phyloP scores from a whole-genome alignment of 2,113 vertebrate genomes.

The Apaloderma vittatum region DNA sequence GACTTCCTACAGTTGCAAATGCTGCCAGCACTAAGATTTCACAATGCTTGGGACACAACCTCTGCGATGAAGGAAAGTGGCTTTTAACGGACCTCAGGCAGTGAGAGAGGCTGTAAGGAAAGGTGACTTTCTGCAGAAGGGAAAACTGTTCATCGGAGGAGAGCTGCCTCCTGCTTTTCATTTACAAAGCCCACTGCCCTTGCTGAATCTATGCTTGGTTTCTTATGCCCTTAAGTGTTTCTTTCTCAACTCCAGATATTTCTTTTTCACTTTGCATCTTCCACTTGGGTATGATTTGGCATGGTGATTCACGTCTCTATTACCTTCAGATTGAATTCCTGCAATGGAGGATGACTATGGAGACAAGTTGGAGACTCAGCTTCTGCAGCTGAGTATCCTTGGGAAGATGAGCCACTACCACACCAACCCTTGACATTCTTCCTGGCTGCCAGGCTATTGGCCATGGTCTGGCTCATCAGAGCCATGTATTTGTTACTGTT shows the following conservation, averaged over 20 bases:
- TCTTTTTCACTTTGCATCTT: neutral
- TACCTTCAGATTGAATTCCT: neutral
- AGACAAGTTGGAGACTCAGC: neutral
- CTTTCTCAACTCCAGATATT: neutral
- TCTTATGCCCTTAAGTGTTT: neutral
- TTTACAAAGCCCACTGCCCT: neutral
- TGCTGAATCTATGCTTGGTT: neutral
- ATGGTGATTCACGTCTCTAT: neutral
- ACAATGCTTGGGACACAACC: neutral
- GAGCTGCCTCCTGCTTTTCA: neutral
- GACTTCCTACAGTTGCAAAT: slow-evolving; percentile 51
- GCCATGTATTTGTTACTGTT: neutral
- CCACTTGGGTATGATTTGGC: neutral
- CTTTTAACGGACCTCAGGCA: neutral
- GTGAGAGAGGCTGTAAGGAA: neutral
- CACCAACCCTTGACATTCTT: neutral
- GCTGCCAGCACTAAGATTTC: slow-evolving; percentile 21
- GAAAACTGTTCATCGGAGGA: neutral
- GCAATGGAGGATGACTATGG: neutral
- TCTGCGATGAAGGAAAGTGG: neutral
- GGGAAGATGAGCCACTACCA: neutral
- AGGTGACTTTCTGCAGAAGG: neutral
- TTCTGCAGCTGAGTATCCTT: neutral
- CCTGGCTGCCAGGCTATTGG: neutral
- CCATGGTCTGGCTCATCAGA: neutral